Base-by-base conservation (phyloP, 2,113 vertebrate genomes). In the Urocynchramus pylzowi region DNA sequence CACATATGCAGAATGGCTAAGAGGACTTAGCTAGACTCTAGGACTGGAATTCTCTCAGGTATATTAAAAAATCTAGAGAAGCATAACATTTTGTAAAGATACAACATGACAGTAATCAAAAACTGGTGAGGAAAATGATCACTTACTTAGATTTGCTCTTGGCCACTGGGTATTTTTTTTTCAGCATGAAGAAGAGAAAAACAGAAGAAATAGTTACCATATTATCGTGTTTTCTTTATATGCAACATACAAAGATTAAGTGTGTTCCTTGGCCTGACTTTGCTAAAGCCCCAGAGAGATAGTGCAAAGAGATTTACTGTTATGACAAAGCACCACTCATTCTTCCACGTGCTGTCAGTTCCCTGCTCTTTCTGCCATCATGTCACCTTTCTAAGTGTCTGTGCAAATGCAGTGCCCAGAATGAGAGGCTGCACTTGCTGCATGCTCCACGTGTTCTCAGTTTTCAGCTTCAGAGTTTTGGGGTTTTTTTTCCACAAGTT, bases 111-210 rank as follows among this genome's bases (percentile, higher is more conserved):
- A 61, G 23, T n/a, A 70, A 53, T 53, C 47, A 87, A 87, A 69
- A 67, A 35, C 17, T 4, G 10, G 35, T 20, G 37, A 90, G 39
- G 11, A 65, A 94, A 95, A 27, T 37, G 39, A 74, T 49, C 90
- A 98, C 98, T 98, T 98, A 98, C 98, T 98, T 98, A 89, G 98
- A 96, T 87, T 98, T 98, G 97, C 92, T 96, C 97, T 98, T 98
- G 96, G 98, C 98, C 96, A 98, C 98, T 97, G 84, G 13, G 12
- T 56, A 9, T 7, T 11, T 91, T 93, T 97, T 97, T 93, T 94
- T 28, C 88, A 92, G 81, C 83, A 91, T 5, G 82, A 69, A 42
- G 42, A 88, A 49, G 3, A 63, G 18, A 89, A 47, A 53, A 96
- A 90, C 74, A 79, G 59, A 95, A 97, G 16, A 93, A 83, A 82